These are phyloP conservation scores for Capromys pilorides DNA, from an alignment of 2,797 vertebrate genomes.

Conservation along the genomic window DNA sequence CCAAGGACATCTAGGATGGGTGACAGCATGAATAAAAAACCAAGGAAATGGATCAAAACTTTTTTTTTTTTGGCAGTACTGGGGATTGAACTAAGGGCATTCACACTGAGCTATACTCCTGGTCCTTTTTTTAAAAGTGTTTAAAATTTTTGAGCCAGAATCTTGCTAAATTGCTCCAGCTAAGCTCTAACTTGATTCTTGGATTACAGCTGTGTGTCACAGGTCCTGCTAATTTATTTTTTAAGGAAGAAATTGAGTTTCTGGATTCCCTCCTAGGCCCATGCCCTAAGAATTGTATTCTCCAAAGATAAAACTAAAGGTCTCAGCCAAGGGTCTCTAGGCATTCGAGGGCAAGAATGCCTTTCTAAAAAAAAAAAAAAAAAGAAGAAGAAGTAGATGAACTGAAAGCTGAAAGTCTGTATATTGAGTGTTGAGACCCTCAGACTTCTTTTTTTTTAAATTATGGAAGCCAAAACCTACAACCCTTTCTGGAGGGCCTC, in stretches of 20 bases:
- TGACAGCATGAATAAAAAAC: neutral
- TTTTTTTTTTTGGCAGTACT: neutral
- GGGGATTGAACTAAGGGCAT: too few relatives aligned
- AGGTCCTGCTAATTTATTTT: neutral
- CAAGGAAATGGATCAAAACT: neutral
- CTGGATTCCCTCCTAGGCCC: neutral
- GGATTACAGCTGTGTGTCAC: neutral
- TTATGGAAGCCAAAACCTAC: neutral
- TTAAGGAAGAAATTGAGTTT: neutral
- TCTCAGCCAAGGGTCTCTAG: neutral
- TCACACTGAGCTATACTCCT: neutral
- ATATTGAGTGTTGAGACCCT: neutral
- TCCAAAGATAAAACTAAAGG: neutral
- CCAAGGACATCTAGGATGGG: neutral
- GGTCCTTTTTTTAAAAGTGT: neutral
- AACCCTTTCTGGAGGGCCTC: neutral
- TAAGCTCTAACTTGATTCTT: neutral
- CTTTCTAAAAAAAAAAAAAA: neutral
- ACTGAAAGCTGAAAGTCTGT: neutral
- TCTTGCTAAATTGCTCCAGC: neutral
- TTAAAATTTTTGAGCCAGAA: neutral
- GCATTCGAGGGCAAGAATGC: neutral
- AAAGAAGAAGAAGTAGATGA: neutral
- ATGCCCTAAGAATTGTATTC: neutral
- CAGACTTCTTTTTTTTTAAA: neutral